Evolutionary conservation across 2,113 vertebrate genomes (phyloP).

Genomic region (Malurus cyaneus): DNA sequence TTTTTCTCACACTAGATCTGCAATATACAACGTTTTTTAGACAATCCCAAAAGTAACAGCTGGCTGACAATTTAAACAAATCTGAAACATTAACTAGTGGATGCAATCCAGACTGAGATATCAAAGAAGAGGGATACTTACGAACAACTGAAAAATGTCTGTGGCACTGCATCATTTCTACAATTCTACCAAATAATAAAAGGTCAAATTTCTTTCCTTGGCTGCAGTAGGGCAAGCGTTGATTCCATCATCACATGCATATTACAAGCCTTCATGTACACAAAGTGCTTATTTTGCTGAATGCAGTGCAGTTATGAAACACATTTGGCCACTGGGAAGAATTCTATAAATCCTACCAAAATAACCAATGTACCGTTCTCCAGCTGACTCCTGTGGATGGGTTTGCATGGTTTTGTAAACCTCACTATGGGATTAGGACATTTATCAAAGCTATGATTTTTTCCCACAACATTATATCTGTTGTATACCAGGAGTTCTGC

Average conservation of each 20-base stretch:
- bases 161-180: not conserved
- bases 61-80: conserved; percentile 20
- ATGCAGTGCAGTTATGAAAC: not conserved
- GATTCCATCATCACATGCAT: not conserved
- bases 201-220: not conserved
- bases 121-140: not conserved
- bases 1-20: conserved; percentile 14
- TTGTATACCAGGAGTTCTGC: conserved; percentile 26
- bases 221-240: not conserved
- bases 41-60: conserved; percentile 22
- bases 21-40: not conserved
- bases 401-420: not conserved
- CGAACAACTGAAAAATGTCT: not conserved
- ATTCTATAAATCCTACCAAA: conserved; percentile 18
- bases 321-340: not conserved
- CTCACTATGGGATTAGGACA: conserved; percentile 8
- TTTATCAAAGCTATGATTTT: conserved; percentile 56
- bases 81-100: conserved; percentile 1
- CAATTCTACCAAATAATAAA: not conserved
- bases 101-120: not conserved
- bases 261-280: not conserved
- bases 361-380: not conserved
- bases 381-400: not conserved
- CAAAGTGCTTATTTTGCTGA: not conserved
- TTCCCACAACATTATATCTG: not conserved